phyloP scores from a whole-genome alignment of 2,797 vertebrate genomes.

The Vipera latastei region DNA sequence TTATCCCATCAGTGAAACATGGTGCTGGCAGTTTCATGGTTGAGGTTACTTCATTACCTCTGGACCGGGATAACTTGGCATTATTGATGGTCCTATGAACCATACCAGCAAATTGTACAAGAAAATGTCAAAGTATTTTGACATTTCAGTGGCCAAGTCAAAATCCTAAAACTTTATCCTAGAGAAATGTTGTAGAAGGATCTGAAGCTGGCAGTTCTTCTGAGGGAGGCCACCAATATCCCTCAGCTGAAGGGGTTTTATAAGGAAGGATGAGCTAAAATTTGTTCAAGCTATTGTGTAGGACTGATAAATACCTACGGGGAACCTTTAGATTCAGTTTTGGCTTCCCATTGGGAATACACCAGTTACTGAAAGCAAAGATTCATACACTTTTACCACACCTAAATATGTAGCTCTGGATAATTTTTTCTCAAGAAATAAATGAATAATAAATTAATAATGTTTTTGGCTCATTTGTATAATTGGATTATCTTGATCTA shows the following conservation, averaged over 20 bases:
- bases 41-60: not conserved
- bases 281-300: not conserved
- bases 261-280: not conserved
- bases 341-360: not conserved
- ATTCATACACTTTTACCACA: not conserved
- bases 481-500: not conserved
- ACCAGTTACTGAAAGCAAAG: not conserved
- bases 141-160: not conserved
- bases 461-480: not conserved
- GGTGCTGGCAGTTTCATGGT: not conserved
- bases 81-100: not conserved
- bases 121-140: not conserved
- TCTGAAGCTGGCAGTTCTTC: not conserved
- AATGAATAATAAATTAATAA: not conserved
- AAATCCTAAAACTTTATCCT: not conserved
- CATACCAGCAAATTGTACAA: not conserved
- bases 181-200: not conserved
- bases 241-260: not conserved
- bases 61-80: not conserved
- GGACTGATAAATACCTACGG: not conserved
- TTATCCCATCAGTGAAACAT: not conserved
- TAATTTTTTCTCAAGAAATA: not conserved
- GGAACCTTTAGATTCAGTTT: not conserved
- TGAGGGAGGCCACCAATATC: not conserved
- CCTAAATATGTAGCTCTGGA: not conserved